Base-by-base conservation (phyloP, 2,888 invertebrate genomes). In the Drepana falcataria region DNA sequence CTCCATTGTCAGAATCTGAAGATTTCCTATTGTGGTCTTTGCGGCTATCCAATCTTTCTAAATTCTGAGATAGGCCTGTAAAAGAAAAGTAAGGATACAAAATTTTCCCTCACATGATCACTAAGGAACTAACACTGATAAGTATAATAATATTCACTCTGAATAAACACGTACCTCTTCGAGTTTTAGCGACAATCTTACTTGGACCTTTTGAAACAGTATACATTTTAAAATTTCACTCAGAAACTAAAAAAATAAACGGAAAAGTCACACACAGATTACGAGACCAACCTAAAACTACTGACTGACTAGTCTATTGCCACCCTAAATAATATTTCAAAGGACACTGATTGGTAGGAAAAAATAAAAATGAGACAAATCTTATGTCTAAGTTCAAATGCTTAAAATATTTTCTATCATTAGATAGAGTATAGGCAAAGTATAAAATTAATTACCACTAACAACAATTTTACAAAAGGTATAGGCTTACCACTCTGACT, bases 201-300 rank as follows among this genome's bases (percentile, higher is more conserved):
- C 96, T 96, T 62, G 96, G 96, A 63, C 96, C 96, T 88, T 96
- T 96, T 62, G 95, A 95, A 77, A 96, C 95, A 79, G 96, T 96
- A 92, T 96, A 96, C 96, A 96, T 96, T 85, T 85, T 89, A 85
- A 73, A 85, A 82, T 85, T 85, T 85, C 73, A 73, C 75, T 71
- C 75, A 79, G 80, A 81, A 81, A 79, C 69, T 70, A 76, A 77
- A 78, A 82, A 86, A 83, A 82, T 79, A 80, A 81, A 82, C 73
- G 75, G 73, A 80, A 83, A 84, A 81, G 66, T 76, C 75, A 73
- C 81, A 79, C 75, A 73, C 72, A 69, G 71, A 78, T 75, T 78
- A 77, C 67, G 68, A 77, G 74, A 77, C 70, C 64, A 70, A 67
- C 59, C 59, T 51, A 48, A 55, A 55, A 52, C 56, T 55, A 51